Percentiles rank a stretch among this genome's conserved stretches.
Evolutionary conservation across 2,797 vertebrate genomes (phyloP).

Genomic region (Iguana delicatissima): DNA sequence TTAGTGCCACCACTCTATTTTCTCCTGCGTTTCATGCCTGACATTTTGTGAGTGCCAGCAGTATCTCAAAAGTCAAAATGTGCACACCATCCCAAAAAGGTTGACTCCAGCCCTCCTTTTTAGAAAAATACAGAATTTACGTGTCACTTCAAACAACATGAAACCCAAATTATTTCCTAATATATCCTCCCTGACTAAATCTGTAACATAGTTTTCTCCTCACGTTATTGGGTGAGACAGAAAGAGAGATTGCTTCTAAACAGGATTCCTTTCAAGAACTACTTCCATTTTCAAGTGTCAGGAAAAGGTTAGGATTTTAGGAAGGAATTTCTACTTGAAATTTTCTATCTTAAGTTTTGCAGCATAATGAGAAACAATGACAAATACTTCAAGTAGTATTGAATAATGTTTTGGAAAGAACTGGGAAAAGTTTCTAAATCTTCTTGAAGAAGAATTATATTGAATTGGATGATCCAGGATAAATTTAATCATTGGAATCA

Average conservation of each 20-base stretch:
- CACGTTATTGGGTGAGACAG: neutral
- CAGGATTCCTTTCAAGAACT: neutral
- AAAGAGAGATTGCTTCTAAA: too few species aligned
- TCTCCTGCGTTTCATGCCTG: too few species aligned
- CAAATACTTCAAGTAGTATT: constrained; percentile 9
- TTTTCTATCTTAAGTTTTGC: neutral
- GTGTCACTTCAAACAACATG: too few species aligned
- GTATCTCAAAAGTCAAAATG: too few species aligned
- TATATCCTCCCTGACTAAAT: neutral
- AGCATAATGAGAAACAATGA: neutral
- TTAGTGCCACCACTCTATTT: too few species aligned
- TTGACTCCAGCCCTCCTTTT: too few species aligned
- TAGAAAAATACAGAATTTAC: too few species aligned
- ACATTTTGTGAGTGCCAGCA: too few species aligned
- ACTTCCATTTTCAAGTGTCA: neutral
- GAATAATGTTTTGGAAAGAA: neutral
- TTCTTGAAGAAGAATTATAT: neutral
- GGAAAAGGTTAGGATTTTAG: neutral
- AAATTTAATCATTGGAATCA: neutral
- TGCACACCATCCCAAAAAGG: too few species aligned
- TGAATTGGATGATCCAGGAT: neutral
- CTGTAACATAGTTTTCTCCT: neutral
- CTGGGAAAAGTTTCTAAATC: neutral
- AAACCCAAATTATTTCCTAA: neutral
- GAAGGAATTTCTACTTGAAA: constrained; percentile 7